Evolutionary conservation across 1,140 invertebrate genomes (phyloP).

Genomic region (Drosophila kohkoa): DNA sequence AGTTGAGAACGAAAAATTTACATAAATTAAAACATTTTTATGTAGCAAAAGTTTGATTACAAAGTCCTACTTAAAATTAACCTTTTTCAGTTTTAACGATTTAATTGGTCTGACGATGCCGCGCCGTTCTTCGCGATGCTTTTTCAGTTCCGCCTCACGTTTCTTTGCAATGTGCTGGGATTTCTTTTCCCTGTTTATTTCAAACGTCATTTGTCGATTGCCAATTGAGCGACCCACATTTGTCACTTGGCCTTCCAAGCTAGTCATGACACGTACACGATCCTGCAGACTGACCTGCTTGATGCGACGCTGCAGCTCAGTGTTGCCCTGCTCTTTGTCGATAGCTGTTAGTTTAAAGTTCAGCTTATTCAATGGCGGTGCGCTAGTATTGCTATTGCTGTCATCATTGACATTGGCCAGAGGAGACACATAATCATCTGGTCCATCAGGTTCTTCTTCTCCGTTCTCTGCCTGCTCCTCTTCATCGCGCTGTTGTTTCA

Average conservation of each 20-base stretch:
- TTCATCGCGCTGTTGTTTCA: constrained; percentile 81
- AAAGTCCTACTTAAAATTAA: constrained; percentile 80
- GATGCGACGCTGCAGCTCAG: constrained; percentile 73
- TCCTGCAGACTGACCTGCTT: constrained; percentile 89
- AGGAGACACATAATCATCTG: constrained; percentile 34
- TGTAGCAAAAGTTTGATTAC: constrained; percentile 24
- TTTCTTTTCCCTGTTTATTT: constrained; percentile 86
- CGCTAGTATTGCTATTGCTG: neutral
- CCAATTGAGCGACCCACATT: constrained; percentile 87
- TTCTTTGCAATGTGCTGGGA: constrained; percentile 84
- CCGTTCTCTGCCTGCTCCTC: constrained; percentile 38
- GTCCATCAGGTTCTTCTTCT: constrained; percentile 40
- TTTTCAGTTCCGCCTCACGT: constrained; percentile 86
- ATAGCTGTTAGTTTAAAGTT: constrained; percentile 59
- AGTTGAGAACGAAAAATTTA: constrained; percentile 5
- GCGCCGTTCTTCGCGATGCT: constrained; percentile 90
- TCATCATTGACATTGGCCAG: constrained; percentile 36
- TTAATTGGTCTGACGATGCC: constrained; percentile 89
- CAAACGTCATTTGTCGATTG: constrained; percentile 93
- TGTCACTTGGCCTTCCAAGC: constrained; percentile 86
- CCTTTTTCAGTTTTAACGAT: constrained; percentile 76
- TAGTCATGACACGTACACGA: constrained; percentile 87
- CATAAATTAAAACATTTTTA: constrained; percentile 51
- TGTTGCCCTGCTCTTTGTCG: constrained; percentile 48
- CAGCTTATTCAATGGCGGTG: constrained; percentile 23